Evolutionary conservation across 2,797 vertebrate species (phyloP), one percentile per base, ranked within the genome.

Genomic region (Cirrhinus mrigala): DNA sequence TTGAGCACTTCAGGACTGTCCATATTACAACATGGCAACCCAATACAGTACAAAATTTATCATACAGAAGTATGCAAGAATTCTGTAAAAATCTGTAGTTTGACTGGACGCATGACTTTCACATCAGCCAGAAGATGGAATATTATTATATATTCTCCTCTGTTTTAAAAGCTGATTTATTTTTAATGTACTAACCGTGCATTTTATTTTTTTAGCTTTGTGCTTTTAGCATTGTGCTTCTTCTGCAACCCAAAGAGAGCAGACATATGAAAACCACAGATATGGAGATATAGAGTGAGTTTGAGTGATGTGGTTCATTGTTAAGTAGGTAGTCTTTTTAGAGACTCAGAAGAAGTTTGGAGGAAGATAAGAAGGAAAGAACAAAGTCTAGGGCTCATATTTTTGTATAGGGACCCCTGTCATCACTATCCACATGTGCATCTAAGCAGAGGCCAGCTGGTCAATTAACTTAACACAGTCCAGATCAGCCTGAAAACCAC

Each of bases 391-490:
- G 33, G 27, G 4, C 54, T 81, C 37, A 44, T n/a, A 74, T 74
- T 73, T 82, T 22, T n/a, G 70, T 50, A 22, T 79, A 33, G 50
- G 24, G 60, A 64, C 40, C 54, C 24, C 56, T 1, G 20, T 46
- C 29, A 73, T 33, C 80, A 40, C 48, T 3, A 22, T 24, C 27
- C 44, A 16, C 18, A 46, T 58, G 40, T 46, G 54, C 24, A 82
- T 46, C 3, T 44, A 79, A 29, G 60, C 24, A 79, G 11, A 50
- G 24, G 56, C 37, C 70, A 27, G 18, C n/a, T 74, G 68, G 66
- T 56, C 69, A 74, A 33, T 62, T 60, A 83, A 64, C 70, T 50
- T 83, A 50, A 83, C 27, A 83, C 58, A 75, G 70, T 75, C 70
- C 56, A 75, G 70, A 75, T 50, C 44, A 75, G 40, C 44, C 40